Base-by-base conservation (phyloP, 2,113 vertebrate species). In the Nesoenas mayeri region DNA sequence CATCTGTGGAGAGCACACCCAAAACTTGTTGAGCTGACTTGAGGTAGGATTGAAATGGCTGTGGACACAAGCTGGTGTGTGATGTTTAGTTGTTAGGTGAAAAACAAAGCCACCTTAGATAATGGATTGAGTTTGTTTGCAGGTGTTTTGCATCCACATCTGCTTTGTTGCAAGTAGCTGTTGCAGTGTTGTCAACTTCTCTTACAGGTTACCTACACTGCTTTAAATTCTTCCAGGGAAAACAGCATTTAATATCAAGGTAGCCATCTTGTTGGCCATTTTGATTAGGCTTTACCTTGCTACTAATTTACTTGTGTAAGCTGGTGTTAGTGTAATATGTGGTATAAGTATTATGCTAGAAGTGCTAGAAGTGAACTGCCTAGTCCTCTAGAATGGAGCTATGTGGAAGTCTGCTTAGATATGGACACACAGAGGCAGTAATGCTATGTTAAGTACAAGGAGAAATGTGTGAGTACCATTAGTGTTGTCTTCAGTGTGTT, bases 171-270 rank as follows among this genome's bases (percentile, higher is more conserved):
- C 57, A 54, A n/a, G 24, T 64, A 51, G 70, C 25, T 87, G 32
- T 56, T 75, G 38, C 31, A 44, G 22, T 24, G 15, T 38, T 62
- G 53, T 54, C 60, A 80, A 13, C 28, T 78, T 38, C 48, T 90
- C 29, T 58, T 36, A 44, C 29, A 21, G 25, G 17, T 73, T 65
- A 21, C 15, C 29, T 50, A 1, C 0, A 0, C 26, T 62, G 40
- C 51, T 81, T 91, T 81, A 31, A 67, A 32, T 78, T 58, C 28
- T 84, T 89, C 11, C 11, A 70, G 60, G 69, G 36, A 84, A 89
- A 89, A 28, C 21, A 66, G 21, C 22, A 32, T 60, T 80, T 86
- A 81, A 66, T 54, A 89, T 28, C 51, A 57, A 51, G 69, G 20
- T 47, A 28, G 31, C 12, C 26, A 1, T 54, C 69, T 57, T 42